These are phyloP conservation scores for Rhizomys pruinosus DNA, from an alignment of 2,113 vertebrate species.

Conservation along the genomic window DNA sequence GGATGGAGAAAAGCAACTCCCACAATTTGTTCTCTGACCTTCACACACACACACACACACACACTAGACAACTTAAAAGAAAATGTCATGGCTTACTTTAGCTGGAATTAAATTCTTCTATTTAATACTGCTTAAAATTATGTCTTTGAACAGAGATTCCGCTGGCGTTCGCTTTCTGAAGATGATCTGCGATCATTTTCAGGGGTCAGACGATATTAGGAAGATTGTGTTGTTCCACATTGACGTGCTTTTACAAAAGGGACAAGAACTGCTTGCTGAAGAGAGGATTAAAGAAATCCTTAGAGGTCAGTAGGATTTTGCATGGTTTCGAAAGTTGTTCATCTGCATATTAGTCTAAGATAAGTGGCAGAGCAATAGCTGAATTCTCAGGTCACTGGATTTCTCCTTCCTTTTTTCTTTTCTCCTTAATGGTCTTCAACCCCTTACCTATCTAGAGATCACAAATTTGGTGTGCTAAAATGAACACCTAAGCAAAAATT, in stretches of 20 bases:
- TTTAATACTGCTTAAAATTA: conserved; percentile 73
- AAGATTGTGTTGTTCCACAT: conserved; percentile 90
- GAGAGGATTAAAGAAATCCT: conserved; percentile 94
- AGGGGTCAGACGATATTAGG: conserved; percentile 90
- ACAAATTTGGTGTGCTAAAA: not conserved
- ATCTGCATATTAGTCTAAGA: conserved; percentile 53
- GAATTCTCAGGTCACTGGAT: conserved; percentile 31
- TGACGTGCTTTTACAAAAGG: conserved; percentile 91
- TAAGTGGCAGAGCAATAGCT: conserved; percentile 5
- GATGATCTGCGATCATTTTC: conserved; percentile 89
- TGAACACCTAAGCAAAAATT: conserved; percentile 46
- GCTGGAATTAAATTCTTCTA: conserved; percentile 45
- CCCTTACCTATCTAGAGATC: not conserved
- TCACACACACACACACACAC: not conserved
- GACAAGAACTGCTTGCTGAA: conserved; percentile 90
- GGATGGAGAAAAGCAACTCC: not conserved
- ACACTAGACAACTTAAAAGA: not conserved
- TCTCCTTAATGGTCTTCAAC: not conserved
- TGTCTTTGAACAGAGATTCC: conserved; percentile 88
- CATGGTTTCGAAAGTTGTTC: conserved; percentile 60
- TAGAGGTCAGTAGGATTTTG: conserved; percentile 86
- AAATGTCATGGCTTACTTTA: conserved; percentile 22
- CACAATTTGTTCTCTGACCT: not conserved
- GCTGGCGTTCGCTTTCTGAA: conserved; percentile 92
- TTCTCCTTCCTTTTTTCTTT: not conserved